phyloP scores from a whole-genome alignment of 1,140 invertebrate genomes.

The Philaenus spumarius region DNA sequence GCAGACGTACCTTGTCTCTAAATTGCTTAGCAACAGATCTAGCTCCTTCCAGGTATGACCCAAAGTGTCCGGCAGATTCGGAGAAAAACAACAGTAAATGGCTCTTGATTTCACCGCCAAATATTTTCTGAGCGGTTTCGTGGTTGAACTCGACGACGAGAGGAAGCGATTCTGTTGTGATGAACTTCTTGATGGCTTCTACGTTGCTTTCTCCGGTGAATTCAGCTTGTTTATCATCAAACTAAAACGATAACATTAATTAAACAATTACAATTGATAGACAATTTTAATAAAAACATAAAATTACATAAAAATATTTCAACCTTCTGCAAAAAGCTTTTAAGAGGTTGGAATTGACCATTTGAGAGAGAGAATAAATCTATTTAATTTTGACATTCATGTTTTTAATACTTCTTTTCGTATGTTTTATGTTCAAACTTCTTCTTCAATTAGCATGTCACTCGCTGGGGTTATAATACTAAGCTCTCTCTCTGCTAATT shows the following conservation, averaged over 20 bases:
- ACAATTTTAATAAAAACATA: no score
- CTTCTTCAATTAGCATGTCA: no score
- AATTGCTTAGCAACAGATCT: constrained; percentile 79
- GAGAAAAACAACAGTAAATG: constrained; percentile 94
- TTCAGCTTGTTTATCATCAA: constrained; percentile 85
- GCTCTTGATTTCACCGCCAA: constrained; percentile 94
- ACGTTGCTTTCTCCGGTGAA: constrained; percentile 56
- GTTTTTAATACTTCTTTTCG: no score
- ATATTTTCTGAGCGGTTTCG: constrained; percentile 95
- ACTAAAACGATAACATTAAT: constrained; percentile 53
- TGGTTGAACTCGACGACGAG: constrained; percentile 97
- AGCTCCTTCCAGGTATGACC: constrained; percentile 66
- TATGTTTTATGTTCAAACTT: no score
- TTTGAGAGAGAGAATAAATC: no score
- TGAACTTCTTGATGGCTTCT: constrained; percentile 67
- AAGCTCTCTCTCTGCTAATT: no score
- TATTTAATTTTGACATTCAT: no score
- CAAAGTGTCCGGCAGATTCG: constrained; percentile 77
- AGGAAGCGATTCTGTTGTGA: constrained; percentile 79
- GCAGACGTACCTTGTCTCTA: constrained; percentile 65
- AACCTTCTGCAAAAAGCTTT: no score
- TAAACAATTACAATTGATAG: neutral
- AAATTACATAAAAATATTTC: no score
- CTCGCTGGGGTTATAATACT: no score
- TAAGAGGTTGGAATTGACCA: no score